Evolutionary conservation across 2,113 vertebrate genomes (phyloP), one percentile per base, ranked within the genome.

Genomic region (Baryphthengus martii): DNA sequence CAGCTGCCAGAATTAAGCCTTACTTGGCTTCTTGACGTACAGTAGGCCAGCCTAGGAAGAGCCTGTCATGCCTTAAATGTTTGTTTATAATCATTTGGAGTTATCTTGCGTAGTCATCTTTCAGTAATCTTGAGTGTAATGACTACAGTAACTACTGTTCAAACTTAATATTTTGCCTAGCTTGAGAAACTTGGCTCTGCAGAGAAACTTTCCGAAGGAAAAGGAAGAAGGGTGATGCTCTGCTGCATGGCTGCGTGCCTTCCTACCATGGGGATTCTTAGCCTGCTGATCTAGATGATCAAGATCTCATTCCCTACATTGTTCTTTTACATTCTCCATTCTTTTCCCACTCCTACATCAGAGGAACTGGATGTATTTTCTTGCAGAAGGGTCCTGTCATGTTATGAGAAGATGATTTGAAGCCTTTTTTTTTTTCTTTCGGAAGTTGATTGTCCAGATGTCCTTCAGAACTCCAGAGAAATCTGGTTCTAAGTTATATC

Each of bases 51-150:
- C 65, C 70, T 93, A 72, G 80, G 85, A 93, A 89, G 61, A 79
- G 66, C 73, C 53, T 58, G 65, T 87, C 86, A 31, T 81, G 62
- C 73, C 70, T 95, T 29, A 71, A 31, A 85, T 86, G 66, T 92
- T 95, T 95, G 73, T 85, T 94, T 89, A 72, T 87, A 73, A 21
- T 89, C 3, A 66, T 72, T 96, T 93, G 80, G 65, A 62, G 79
- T 68, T 94, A 89, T 89, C 92, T 96, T 68, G 80, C 37, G 8
- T 35, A 90, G 90, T 96, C 88, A 93, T 95, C 88, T 80, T 89
- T 67, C 76, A 58, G 85, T 89, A 71, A 78, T 92, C 85, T 72
- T 37, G n/a, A 90, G 76, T 53, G 39, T 77, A 67, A 84, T 88
- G 79, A 49, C 83, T 88, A 20, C 74, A 73, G 40, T 85, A 76